A percentile compares a stretch with the other conserved stretches of the same genome.
Evolutionary conservation across 1,140 invertebrate genomes (phyloP).

Genomic region (Octopus sinensis): DNA sequence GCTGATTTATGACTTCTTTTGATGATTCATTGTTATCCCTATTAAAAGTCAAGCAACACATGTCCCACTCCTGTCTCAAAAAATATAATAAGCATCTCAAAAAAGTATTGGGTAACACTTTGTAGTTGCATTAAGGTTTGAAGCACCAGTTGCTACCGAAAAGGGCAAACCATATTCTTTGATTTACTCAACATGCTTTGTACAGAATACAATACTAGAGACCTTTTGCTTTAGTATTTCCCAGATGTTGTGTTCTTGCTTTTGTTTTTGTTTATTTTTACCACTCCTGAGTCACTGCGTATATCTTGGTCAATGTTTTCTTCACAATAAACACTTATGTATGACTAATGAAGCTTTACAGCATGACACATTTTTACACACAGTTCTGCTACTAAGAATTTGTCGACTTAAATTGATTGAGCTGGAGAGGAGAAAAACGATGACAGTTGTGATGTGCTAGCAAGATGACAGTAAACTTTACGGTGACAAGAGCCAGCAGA

Average conservation of each 20-base stretch:
- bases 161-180: not conserved
- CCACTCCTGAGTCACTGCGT: not conserved
- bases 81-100: not conserved
- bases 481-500: too few relatives aligned
- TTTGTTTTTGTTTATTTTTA: not conserved
- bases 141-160: constrained; percentile 1
- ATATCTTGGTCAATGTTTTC: not conserved
- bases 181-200: not conserved
- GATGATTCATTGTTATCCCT: constrained; percentile 5
- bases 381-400: constrained; percentile 1
- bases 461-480: not conserved
- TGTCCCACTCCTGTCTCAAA: constrained; percentile 1
- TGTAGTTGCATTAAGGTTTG: not conserved
- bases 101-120: not conserved
- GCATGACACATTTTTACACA: not conserved
- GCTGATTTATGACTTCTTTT: not conserved
- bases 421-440: not conserved
- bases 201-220: not conserved
- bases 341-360: constrained; percentile 5
- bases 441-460: not conserved
- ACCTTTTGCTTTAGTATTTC: not conserved
- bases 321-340: not conserved
- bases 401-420: not conserved
- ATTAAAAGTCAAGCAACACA: constrained; percentile 3
- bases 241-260: not conserved